Base-by-base conservation (phyloP, 2,797 vertebrate species). In the Okamejei kenojei region DNA sequence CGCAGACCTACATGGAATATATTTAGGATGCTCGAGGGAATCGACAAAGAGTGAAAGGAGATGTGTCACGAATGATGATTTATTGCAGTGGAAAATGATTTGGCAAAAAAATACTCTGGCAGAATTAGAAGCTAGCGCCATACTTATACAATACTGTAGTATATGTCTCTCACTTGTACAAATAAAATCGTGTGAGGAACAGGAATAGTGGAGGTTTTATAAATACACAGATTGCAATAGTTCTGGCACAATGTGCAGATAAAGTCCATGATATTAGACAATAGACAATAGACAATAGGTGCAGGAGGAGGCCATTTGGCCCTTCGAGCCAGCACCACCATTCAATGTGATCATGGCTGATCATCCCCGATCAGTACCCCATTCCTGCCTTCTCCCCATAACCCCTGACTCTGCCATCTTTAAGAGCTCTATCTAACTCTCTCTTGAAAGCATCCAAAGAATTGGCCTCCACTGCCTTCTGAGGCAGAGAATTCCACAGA, bases 21-120 rank as follows among this genome's bases (percentile, higher is more conserved):
- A 17, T 63, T 68, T 88, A 68, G 61, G 15, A 63, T 65, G 10
- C 84, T 10, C 63, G 21, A 10, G 71, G 71, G 71, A 68, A 88
- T 88, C 84, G 35, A 2, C 61, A 7, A 45, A 32, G 1, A 17
- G 61, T 29, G 84, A 88, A 88, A 35, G 21, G 84, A 88, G 84
- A 65, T 7, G 1, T 65, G 61, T 65, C 84, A 65, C 61, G n/a
- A 68, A 7, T 29, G 15, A 68, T 88, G 84, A 88, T 88, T 88
- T 32, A 88, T 88, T 88, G 84, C n/a, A 88, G 68, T 88, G 84
- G 84, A 65, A 88, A 88, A 88, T 65, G 32, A 88, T 88, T 88
- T 88, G 84, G 61, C 29, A 88, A 35, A 88, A 88, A 88, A 2
- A 6, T 68, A 68, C 32, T 88, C 61, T 88, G 84, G 84, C 84